Evolutionary conservation across 2,113 vertebrate genomes (phyloP).

Genomic region (Erythrocebus patas): DNA sequence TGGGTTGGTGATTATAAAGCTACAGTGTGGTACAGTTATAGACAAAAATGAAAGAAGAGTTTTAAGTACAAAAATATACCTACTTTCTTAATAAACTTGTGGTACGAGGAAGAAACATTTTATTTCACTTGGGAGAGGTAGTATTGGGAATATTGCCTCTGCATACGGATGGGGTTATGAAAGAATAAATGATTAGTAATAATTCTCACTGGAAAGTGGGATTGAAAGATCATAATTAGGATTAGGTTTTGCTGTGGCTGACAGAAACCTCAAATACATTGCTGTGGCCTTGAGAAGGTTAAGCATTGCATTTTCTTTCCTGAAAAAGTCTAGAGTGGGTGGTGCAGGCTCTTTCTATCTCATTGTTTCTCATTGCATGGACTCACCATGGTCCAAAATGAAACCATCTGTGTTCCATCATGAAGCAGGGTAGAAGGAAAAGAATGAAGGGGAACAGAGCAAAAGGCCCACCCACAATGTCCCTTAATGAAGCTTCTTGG

Average conservation of each 20-base stretch:
- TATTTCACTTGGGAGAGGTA: background rate
- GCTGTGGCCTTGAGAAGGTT: background rate
- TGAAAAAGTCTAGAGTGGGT: background rate
- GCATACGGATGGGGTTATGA: background rate
- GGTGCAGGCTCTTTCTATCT: background rate
- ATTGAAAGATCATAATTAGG: background rate
- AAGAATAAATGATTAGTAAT: background rate
- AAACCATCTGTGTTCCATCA: background rate
- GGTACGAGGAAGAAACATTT: background rate
- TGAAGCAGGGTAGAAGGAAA: background rate
- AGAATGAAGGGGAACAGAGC: background rate
- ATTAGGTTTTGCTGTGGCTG: background rate
- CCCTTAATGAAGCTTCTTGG: background rate
- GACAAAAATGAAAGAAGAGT: background rate
- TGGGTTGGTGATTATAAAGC: background rate
- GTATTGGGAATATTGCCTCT: background rate
- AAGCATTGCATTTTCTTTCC: background rate
- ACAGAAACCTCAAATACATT: background rate
- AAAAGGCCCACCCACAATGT: background rate
- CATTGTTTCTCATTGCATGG: background rate
- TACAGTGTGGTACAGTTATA: background rate
- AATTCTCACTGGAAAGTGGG: background rate
- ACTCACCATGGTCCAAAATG: background rate
- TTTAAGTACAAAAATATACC: background rate
- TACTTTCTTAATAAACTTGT: background rate